These are phyloP conservation scores for Ictalurus punctatus DNA, from an alignment of 2,113 vertebrate species.

Conservation along the genomic window DNA sequence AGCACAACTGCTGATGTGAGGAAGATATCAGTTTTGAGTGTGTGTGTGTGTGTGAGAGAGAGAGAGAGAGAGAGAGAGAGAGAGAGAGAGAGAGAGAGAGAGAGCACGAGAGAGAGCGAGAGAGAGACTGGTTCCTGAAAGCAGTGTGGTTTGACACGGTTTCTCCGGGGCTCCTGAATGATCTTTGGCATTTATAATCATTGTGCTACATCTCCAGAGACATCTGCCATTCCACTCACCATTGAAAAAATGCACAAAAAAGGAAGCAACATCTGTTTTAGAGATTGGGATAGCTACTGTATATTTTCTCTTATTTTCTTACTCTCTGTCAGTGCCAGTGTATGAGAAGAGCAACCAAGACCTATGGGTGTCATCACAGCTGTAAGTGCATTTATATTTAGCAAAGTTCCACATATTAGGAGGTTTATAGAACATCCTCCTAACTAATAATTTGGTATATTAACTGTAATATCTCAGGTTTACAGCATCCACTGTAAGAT, in stretches of 20 bases:
- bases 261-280: slow-evolving; percentile 8
- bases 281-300: slow-evolving; percentile 1
- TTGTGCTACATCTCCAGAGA: slow-evolving; percentile 40
- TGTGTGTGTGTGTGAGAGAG: not conserved
- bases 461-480: not conserved
- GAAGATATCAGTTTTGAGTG: slow-evolving; percentile 48
- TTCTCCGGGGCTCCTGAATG: slow-evolving; percentile 38
- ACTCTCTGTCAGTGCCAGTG: slow-evolving; percentile 5
- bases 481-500: not conserved
- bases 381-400: slow-evolving; percentile 44
- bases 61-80: not conserved
- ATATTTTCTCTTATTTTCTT: not conserved
- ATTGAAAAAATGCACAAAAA: slow-evolving; percentile 40
- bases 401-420: not conserved
- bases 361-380: slow-evolving; percentile 35
- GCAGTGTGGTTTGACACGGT: slow-evolving; percentile 37
- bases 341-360: not conserved
- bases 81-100: not conserved
- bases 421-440: not conserved
- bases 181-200: slow-evolving; percentile 54
- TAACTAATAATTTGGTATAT: not conserved
- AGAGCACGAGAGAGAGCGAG: too few relatives aligned
- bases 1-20: slow-evolving; percentile 58
- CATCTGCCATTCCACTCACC: slow-evolving; percentile 36
- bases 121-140: slow-evolving; percentile 29